These are phyloP conservation scores for Dissostichus mawsoni DNA, from an alignment of 2,113 vertebrate species.

Conservation along the genomic window DNA sequence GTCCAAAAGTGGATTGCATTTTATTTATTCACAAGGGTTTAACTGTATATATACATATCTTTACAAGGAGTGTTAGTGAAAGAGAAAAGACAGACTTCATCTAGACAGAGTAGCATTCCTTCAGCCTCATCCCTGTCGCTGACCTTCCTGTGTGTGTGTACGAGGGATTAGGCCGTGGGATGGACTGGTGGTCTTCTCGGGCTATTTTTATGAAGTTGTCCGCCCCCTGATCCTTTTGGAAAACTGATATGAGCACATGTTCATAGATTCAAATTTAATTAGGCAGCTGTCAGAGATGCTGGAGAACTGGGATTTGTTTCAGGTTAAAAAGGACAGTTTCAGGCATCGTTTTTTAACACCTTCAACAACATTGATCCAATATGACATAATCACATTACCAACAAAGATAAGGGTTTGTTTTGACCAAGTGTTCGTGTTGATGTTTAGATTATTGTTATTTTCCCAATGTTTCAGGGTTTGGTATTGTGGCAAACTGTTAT, in stretches of 20 bases:
- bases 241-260: slow-evolving; percentile 77
- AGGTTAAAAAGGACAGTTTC: slow-evolving; percentile 5
- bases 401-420: neutral
- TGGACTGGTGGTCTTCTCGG: slow-evolving; percentile 67
- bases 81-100: slow-evolving; percentile 47
- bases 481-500: neutral
- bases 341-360: neutral
- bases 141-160: slow-evolving; percentile 69
- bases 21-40: slow-evolving; percentile 22
- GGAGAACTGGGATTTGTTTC: slow-evolving; percentile 4
- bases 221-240: slow-evolving; percentile 67
- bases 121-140: slow-evolving; percentile 51
- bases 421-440: neutral
- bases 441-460: neutral
- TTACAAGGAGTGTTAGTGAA: slow-evolving; percentile 25
- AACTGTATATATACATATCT: slow-evolving; percentile 25
- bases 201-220: slow-evolving; percentile 83
- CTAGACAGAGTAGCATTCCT: slow-evolving; percentile 54
- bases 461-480: neutral
- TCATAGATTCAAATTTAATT: slow-evolving; percentile 67
- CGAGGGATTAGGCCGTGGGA: slow-evolving; percentile 72
- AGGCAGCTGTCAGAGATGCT: slow-evolving; percentile 35
- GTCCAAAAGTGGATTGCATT: slow-evolving; percentile 24
- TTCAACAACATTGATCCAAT: neutral
- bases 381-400: neutral